These are phyloP conservation scores for Drosophila kanekoi DNA, from an alignment of 2,888 invertebrate species.

Conservation along the genomic window DNA sequence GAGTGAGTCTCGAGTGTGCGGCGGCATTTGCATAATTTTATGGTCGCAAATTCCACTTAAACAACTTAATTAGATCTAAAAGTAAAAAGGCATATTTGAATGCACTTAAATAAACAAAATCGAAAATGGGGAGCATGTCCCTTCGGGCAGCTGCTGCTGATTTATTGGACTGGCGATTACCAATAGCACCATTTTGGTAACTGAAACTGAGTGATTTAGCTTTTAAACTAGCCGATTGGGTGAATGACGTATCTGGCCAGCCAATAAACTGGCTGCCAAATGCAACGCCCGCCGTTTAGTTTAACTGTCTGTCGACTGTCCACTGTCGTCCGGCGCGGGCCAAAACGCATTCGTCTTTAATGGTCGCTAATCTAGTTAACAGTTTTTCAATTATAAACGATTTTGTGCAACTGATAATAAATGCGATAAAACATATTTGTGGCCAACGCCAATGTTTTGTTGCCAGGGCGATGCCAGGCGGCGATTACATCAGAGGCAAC, in stretches of 20 bases:
- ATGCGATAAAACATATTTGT: conserved; percentile 77
- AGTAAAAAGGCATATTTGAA: conserved; percentile 66
- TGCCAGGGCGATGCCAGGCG: conserved; percentile 36
- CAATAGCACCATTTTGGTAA: conserved; percentile 61
- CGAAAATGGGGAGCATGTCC: conserved; percentile 65
- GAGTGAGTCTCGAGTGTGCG: conserved; percentile 31
- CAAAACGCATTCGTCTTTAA: conserved; percentile 67
- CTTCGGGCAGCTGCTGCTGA: conserved; percentile 63
- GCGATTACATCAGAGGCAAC: conserved; percentile 65
- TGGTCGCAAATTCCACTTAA: conserved; percentile 74
- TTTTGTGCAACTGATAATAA: conserved; percentile 77
- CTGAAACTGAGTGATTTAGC: conserved; percentile 26
- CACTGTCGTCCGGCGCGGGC: conserved; percentile 15
- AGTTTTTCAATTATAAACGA: conserved; percentile 80
- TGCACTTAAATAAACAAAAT: conserved; percentile 73
- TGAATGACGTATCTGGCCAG: conserved; percentile 53
- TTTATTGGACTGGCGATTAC: conserved; percentile 54
- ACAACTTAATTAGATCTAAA: conserved; percentile 74
- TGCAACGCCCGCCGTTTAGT: conserved; percentile 50
- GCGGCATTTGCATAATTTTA: conserved; percentile 75
- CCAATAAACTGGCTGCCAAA: conserved; percentile 44
- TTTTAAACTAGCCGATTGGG: conserved; percentile 30
- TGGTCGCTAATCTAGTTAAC: conserved; percentile 79
- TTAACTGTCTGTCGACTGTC: conserved; percentile 28
- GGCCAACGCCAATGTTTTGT: conserved; percentile 52